Base-by-base conservation (phyloP, 2,888 invertebrate genomes). In the Oscheius sp. region DNA sequence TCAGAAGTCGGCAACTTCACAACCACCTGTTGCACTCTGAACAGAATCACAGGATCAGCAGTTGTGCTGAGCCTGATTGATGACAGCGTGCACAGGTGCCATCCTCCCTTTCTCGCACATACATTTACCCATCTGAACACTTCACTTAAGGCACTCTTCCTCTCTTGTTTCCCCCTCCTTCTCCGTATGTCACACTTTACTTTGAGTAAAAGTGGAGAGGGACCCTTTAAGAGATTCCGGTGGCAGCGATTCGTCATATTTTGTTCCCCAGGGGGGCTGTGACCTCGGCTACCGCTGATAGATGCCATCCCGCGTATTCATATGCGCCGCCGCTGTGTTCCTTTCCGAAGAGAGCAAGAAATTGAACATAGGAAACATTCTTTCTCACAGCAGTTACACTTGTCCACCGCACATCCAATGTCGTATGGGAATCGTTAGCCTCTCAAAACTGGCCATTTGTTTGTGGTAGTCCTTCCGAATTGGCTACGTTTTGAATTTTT, bases 61-160 rank as follows among this genome's bases (percentile, higher is more conserved):
- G 66, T 66, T 66, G 66, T 52, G 66, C 66, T n/a, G 49, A 66
- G 66, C 66, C 66, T 66, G 66, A 66, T 66, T 66, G 66, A 66
- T 66, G 66, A 66, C 66, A 66, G 52, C 66, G 52, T 27, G 52
- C 66, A 66, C 66, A 66, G 66, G 66, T 66, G 66, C 66, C 66
- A n/a, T 49, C 46, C 63, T 58, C 61, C 66, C 66, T 21, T 49
- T 64, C 49, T 66, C 66, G 66, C 66, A 66, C 66, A 66, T 66
- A 29, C 66, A 66, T 66, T 52, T 66, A 52, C 16, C 21, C 45
- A 12, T 6, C 23, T 18, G 61, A 61, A 43, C 43, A 12, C 52
- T 52, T n/a, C n/a, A n/a, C 23, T 46, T 23, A 25, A 64, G 25
- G n/a, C n/a, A n/a, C n/a, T n/a, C n/a, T n/a, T n/a, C n/a, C n/a